Conservation (phyloP, 2,888 invertebrate species). For the Bhutanitis thaidina region DNA sequence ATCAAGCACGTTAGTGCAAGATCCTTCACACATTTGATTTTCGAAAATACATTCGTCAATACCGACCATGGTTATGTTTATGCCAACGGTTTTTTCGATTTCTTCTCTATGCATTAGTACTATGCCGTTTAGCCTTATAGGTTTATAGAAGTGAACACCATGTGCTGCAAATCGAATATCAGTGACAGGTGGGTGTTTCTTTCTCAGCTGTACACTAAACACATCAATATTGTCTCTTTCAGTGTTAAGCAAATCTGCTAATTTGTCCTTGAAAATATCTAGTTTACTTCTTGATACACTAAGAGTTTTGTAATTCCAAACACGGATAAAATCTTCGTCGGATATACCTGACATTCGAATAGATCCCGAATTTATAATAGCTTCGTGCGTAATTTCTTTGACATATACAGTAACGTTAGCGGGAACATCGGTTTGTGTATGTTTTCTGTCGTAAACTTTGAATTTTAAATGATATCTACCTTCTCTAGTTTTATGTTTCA, state of each 20-base stretch:
- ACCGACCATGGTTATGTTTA: slow-evolving; percentile 98
- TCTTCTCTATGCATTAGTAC: slow-evolving; percentile 95
- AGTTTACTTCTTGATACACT: slow-evolving; percentile 92
- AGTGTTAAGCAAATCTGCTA: slow-evolving; percentile 91
- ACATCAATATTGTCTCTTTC: slow-evolving; percentile 95
- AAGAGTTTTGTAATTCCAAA: slow-evolving; percentile 95
- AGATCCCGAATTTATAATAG: slow-evolving; percentile 96
- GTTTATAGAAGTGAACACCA: slow-evolving; percentile 97
- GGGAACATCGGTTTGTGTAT: slow-evolving; percentile 95
- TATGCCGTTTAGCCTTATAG: slow-evolving; percentile 95
- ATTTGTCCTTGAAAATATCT: slow-evolving; percentile 92
- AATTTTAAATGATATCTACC: slow-evolving; percentile 90
- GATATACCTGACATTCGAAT: slow-evolving; percentile 95
- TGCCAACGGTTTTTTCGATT: slow-evolving; percentile 96
- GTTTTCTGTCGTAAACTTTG: slow-evolving; percentile 95
- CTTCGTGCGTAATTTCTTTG: slow-evolving; percentile 96
- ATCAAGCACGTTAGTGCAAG: slow-evolving; percentile 95
- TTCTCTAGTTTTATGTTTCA: slow-evolving; percentile 94
- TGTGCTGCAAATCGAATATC: slow-evolving; percentile 97
- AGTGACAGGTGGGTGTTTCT: slow-evolving; percentile 92
- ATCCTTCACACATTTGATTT: slow-evolving; percentile 96
- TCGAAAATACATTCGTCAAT: slow-evolving; percentile 98
- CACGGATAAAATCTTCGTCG: slow-evolving; percentile 97
- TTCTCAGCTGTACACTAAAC: slow-evolving; percentile 95
- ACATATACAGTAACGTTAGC: slow-evolving; percentile 98